These are phyloP conservation scores for Thunnus maccoyii DNA, from an alignment of 2,113 vertebrate species.

Conservation along the genomic window DNA sequence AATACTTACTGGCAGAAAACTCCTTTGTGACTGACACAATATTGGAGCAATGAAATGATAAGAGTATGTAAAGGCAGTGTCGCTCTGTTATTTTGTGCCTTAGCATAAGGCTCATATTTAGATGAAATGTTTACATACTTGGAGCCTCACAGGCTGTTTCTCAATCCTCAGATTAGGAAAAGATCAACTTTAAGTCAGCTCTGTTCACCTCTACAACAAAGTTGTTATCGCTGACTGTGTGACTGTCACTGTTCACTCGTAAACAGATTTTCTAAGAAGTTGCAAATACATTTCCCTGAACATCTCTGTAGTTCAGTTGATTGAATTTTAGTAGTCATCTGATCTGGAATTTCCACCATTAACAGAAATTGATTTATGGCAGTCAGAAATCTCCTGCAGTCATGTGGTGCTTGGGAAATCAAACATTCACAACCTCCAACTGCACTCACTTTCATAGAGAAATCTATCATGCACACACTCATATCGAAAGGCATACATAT, in stretches of 20 bases:
- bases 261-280: neutral
- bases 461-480: too few species aligned
- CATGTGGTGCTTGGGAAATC: neutral
- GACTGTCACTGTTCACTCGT: neutral
- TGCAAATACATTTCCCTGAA: neutral
- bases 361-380: neutral
- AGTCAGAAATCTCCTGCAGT: neutral
- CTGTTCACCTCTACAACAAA: neutral
- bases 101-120: neutral
- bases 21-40: constrained; percentile 6
- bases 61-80: neutral
- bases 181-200: neutral
- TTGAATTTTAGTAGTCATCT: neutral
- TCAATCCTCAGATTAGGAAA: neutral
- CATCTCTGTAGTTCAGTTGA: neutral
- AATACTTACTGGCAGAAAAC: neutral
- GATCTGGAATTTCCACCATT: neutral
- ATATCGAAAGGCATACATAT: neutral
- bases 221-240: too few species aligned
- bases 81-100: neutral
- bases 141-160: neutral
- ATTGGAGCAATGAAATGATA: neutral
- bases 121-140: neutral
- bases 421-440: too few species aligned
- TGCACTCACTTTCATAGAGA: neutral